phyloP scores from a whole-genome alignment of 2,888 invertebrate genomes.

The Hetaerina titia region DNA sequence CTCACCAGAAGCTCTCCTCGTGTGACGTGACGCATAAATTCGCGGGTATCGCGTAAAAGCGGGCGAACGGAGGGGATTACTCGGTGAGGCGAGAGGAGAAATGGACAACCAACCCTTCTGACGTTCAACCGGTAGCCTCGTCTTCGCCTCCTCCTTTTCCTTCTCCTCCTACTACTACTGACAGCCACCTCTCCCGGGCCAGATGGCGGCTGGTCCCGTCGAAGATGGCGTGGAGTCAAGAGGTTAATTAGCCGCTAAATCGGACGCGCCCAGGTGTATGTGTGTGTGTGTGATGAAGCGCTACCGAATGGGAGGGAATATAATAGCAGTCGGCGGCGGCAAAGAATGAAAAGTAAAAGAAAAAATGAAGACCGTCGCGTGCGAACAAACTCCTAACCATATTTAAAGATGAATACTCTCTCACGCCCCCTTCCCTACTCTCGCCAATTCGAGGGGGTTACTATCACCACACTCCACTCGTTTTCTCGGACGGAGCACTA shows the following conservation, averaged over 20 bases:
- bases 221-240: constrained; percentile 52
- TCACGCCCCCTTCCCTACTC: background rate
- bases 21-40: constrained; percentile 25
- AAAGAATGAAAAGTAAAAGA: background rate
- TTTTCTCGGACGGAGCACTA: background rate
- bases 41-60: background rate
- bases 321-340: background rate
- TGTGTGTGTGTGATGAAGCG: constrained; percentile 47
- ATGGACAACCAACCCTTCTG: constrained; percentile 42
- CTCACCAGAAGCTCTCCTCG: background rate
- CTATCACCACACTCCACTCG: background rate
- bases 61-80: background rate
- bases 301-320: constrained; percentile 7
- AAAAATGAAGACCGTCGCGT: background rate
- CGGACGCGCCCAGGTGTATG: constrained; percentile 20
- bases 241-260: constrained; percentile 67
- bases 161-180: background rate
- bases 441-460: background rate
- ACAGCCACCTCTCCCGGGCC: background rate
- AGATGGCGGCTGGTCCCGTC: constrained; percentile 36
- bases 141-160: background rate
- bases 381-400: background rate
- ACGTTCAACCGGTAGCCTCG: background rate
- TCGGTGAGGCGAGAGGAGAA: background rate
- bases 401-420: background rate